These are phyloP conservation scores for Seira ritae DNA, from an alignment of 2,888 invertebrate genomes.

Conservation along the genomic window DNA sequence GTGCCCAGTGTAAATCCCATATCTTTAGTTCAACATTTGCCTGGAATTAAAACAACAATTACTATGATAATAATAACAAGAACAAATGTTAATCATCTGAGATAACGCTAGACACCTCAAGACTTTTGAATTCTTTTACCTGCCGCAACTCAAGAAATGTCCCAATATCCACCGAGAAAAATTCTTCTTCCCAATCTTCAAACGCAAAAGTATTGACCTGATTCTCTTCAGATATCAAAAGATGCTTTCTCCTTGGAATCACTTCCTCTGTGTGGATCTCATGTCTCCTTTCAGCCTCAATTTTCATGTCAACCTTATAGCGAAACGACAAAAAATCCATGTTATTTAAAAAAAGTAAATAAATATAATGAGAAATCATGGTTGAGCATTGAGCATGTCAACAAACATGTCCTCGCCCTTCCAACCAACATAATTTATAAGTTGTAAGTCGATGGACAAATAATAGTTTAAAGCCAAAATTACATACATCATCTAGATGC, in stretches of 20 bases:
- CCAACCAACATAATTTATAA: no score
- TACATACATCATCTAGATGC: constrained; percentile 58
- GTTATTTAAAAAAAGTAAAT: not conserved
- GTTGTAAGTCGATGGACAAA: no score
- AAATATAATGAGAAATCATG: not conserved
- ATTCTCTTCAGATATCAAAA: not conserved
- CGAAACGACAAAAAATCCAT: no score
- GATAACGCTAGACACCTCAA: no score
- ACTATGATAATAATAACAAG: no score
- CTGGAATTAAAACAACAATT: constrained; percentile 36
- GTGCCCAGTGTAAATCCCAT: constrained; percentile 44
- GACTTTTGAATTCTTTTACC: constrained; percentile 15
- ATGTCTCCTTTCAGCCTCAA: no score
- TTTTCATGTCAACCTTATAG: no score
- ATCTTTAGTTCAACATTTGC: constrained; percentile 48
- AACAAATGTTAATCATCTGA: no score
- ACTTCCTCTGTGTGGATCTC: not conserved
- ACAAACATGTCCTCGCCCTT: no score
- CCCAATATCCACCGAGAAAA: constrained; percentile 28
- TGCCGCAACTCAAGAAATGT: constrained; percentile 23
- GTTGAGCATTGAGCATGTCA: not conserved
- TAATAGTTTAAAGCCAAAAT: not conserved
- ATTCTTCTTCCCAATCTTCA: constrained; percentile 64
- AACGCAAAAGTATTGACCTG: constrained; percentile 34
- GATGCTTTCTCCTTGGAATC: not conserved